Conservation (phyloP, 1,140 invertebrate genomes). For the Teleopsis dalmanni region DNA sequence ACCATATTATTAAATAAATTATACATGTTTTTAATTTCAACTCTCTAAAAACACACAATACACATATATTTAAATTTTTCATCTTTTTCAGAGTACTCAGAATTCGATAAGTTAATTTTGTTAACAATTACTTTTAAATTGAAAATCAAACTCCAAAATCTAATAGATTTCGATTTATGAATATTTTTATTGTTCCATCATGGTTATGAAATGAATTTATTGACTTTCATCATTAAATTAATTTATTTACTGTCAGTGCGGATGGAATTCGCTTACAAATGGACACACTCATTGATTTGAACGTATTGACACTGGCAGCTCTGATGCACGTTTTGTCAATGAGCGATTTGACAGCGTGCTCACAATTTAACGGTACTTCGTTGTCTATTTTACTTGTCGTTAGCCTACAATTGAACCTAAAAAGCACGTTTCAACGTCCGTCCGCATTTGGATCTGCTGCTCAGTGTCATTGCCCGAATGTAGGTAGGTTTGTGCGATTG, state of each 20-base stretch:
- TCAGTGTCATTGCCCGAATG: neutral
- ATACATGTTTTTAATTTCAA: no score
- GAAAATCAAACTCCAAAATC: neutral
- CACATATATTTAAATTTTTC: no score
- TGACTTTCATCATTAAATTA: neutral
- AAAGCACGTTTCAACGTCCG: constrained; percentile 3
- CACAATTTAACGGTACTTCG: no score
- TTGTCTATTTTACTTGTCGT: no score
- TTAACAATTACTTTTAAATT: no score
- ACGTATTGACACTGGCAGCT: neutral
- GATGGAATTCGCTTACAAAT: neutral
- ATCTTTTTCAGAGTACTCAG: no score
- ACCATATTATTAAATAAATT: no score
- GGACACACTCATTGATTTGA: neutral
- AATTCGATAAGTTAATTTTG: no score
- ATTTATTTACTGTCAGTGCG: neutral
- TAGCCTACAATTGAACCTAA: no score
- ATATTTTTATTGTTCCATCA: neutral
- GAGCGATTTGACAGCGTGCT: constrained; percentile 7
- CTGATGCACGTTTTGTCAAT: constrained; percentile 8
- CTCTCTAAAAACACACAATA: no score
- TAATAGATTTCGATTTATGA: neutral
- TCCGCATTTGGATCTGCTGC: neutral
- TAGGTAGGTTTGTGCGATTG: no score
- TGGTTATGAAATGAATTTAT: neutral